Evolutionary conservation across 2,797 vertebrate species (phyloP).

Genomic region (Neoniphon sammara): DNA sequence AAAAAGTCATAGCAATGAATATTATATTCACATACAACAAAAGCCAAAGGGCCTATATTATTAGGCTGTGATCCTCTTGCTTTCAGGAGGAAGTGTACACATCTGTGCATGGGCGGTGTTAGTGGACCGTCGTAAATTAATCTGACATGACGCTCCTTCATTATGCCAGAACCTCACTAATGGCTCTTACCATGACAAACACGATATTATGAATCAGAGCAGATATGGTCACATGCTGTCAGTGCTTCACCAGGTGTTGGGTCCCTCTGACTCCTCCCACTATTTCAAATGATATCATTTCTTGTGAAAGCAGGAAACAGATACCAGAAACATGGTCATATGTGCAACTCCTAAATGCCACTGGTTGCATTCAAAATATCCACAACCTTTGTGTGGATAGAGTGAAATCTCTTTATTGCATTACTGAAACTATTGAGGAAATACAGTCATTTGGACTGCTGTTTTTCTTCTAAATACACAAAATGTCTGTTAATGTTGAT

Average conservation of each 20-base stretch:
- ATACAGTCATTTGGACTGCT: neutral
- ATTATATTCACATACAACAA: neutral
- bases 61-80: neutral
- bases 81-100: no score
- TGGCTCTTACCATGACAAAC: neutral
- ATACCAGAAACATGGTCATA: slow-evolving; percentile 1
- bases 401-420: no score
- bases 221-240: slow-evolving; percentile 11
- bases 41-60: neutral
- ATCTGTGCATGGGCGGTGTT: neutral
- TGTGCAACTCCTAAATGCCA: neutral
- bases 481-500: neutral
- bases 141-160: slow-evolving; percentile 13
- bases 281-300: neutral
- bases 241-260: neutral
- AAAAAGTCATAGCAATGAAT: no score
- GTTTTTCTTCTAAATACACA: no score
- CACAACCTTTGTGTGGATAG: neutral
- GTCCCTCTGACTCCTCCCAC: neutral
- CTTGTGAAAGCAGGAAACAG: neutral
- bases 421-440: no score
- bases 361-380: neutral
- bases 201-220: slow-evolving; percentile 3
- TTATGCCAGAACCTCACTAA: neutral
- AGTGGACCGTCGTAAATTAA: slow-evolving; percentile 11